Evolutionary conservation across 2,113 vertebrate species (phyloP), one percentile per base, ranked within the genome.

Genomic region (Callopanchax toddi): DNA sequence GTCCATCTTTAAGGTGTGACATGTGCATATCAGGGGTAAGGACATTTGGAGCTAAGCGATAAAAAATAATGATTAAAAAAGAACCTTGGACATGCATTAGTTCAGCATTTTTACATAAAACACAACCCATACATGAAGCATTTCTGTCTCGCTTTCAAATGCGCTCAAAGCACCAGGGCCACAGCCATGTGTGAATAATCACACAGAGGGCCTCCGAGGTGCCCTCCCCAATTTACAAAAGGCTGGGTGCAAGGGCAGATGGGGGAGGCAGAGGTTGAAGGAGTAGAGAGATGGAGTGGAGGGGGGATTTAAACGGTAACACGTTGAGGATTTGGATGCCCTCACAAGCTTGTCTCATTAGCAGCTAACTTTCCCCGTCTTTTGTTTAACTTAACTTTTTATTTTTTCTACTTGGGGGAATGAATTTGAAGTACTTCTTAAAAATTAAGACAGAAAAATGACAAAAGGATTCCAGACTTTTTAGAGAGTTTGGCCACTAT

Each of bases 281-380:
- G 66, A 80, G 63, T 57, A 34, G 37, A 57, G 74, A 78, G 67
- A 60, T 46, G 62, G 60, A 44, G 67, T 49, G 83, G 81, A 65
- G 78, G 29, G 50, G n/a, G n/a, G n/a, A 18, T 53, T 86, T 80
- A 91, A 84, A 91, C 51, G 84, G 82, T 89, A 91, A 81, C 94
- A 91, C 77, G 75, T 92, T 93, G 89, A 76, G 86, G 83, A 86
- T 83, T 95, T 92, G 89, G 73, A 91, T 92, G 89, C 92, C 84
- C 81, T 95, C 93, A 93, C 91, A 91, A 86, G 74, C 74, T 66
- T 91, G 91, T 90, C 89, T 95, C 92, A 94, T 92, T 94, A 96
- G 92, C 87, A 86, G 91, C 89, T 93, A 95, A 94, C 89, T 92
- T 90, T 85, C 74, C 88, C 63, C 40, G 20, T 53, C 88, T 89